These are phyloP conservation scores for Zoanthus sansibaricus DNA, from an alignment of 92 coral and sea anemone genomes.

Conservation along the genomic window DNA sequence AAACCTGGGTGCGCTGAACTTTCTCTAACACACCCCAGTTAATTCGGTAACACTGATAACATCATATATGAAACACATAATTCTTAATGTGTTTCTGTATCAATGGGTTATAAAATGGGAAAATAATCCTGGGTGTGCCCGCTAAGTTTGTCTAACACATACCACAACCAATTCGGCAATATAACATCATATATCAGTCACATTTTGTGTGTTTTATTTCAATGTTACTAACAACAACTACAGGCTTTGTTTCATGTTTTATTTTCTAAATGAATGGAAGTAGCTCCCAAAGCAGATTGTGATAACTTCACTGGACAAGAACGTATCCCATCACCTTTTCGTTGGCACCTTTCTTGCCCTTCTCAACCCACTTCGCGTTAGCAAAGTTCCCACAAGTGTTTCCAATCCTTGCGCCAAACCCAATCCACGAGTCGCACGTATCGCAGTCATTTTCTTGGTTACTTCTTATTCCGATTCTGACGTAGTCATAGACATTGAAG, in stretches of 20 bases:
- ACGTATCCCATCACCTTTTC: slow-evolving; percentile 29
- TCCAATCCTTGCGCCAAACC: background rate
- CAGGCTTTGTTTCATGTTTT: background rate
- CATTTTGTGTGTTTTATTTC: background rate
- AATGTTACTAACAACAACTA: background rate
- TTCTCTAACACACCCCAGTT: no score
- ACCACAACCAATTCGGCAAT: no score
- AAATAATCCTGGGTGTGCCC: no score
- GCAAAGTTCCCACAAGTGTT: slow-evolving; percentile 6
- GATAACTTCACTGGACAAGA: background rate
- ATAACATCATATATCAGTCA: background rate
- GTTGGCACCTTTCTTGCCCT: background rate
- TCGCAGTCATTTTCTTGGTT: slow-evolving; percentile 28
- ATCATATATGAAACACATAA: background rate
- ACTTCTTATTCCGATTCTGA: slow-evolving; percentile 17
- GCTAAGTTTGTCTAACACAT: no score
- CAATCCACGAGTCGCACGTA: slow-evolving; percentile 26
- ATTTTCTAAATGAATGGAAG: background rate
- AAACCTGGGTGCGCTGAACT: no score
- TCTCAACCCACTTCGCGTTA: background rate
- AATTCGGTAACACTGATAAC: no score
- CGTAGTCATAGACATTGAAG: background rate
- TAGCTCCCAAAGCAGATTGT: background rate
- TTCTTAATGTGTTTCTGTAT: no score
- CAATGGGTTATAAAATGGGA: no score